Evolutionary conservation across 2,797 vertebrate species (phyloP).

Genomic region (Parambassis ranga): DNA sequence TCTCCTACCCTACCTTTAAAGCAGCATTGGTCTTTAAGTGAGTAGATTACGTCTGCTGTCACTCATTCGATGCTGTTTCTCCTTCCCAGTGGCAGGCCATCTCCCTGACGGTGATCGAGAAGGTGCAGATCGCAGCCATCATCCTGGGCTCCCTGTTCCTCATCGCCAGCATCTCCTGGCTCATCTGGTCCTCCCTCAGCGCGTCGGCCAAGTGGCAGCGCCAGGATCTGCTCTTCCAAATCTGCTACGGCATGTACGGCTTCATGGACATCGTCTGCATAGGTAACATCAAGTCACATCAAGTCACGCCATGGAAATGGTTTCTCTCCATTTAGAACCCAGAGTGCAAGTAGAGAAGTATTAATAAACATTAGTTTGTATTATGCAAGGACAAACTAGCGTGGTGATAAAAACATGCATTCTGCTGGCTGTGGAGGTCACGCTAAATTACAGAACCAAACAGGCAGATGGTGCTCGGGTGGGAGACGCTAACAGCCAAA

Average conservation of each 20-base stretch:
- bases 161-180: constrained; percentile 96
- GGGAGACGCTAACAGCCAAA: constrained; percentile 27
- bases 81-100: constrained; percentile 90
- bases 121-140: constrained; percentile 94
- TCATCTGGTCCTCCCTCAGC: constrained; percentile 94
- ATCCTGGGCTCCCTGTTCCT: constrained; percentile 94
- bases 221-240: constrained; percentile 95
- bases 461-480: constrained; percentile 53
- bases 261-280: constrained; percentile 97
- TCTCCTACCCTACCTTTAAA: no score
- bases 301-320: no score
- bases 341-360: constrained; percentile 14
- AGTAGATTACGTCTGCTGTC: not conserved
- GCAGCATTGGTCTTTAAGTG: no score
- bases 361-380: constrained; percentile 37
- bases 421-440: constrained; percentile 34
- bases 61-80: not conserved
- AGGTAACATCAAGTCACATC: no score
- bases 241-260: constrained; percentile 96
- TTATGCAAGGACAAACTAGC: constrained; percentile 47
- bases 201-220: constrained; percentile 95
- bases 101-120: constrained; percentile 94
- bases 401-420: constrained; percentile 23
- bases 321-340: no score
- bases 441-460: constrained; percentile 11